Evolutionary conservation across 2,113 vertebrate species (phyloP).

Genomic region (Heterotis niloticus): DNA sequence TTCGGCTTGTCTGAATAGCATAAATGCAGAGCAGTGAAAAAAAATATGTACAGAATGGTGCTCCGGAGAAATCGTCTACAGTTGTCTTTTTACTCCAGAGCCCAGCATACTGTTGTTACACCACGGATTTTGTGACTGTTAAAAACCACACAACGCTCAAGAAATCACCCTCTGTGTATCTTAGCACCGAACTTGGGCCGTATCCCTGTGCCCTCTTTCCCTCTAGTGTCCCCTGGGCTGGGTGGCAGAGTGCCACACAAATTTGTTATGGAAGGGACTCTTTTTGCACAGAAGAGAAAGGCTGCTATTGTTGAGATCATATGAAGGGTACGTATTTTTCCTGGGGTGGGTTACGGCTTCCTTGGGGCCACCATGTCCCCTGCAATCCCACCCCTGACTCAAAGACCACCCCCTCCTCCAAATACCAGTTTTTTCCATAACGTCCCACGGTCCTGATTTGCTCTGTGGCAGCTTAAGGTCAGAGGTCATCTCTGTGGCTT

Average conservation of each 20-base stretch:
- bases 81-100: neutral
- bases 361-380: constrained; percentile 7
- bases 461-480: neutral
- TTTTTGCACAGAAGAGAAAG: constrained; percentile 47
- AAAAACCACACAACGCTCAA: neutral
- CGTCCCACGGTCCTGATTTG: neutral
- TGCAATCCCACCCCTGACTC: no score
- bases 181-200: neutral
- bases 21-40: neutral
- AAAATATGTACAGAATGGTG: no score
- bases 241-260: neutral
- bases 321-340: constrained; percentile 17
- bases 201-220: neutral
- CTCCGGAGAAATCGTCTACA: neutral
- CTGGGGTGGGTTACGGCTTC: neutral
- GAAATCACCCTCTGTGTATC: neutral
- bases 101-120: neutral
- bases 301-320: constrained; percentile 50
- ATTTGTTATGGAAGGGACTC: neutral
- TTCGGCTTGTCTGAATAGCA: neutral
- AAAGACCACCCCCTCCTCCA: neutral
- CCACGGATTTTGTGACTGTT: neutral
- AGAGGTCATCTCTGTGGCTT: neutral
- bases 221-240: neutral
- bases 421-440: no score